phyloP scores from a whole-genome alignment of 2,113 vertebrate species.

The Charina bottae region DNA sequence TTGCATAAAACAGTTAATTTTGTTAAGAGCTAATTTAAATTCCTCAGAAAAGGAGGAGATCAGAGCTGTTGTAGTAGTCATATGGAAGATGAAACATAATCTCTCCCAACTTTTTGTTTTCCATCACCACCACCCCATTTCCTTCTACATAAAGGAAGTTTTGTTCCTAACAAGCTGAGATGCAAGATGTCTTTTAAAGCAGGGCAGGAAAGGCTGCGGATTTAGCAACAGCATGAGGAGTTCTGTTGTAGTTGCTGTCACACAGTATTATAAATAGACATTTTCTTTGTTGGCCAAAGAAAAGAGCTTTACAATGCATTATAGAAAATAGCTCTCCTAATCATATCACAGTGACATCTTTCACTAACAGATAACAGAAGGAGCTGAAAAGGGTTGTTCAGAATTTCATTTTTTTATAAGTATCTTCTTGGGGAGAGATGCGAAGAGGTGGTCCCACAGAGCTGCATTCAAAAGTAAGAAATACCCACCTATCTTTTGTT shows the following conservation, averaged over 20 bases:
- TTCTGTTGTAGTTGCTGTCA: constrained; percentile 39
- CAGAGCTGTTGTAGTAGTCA: constrained; percentile 56
- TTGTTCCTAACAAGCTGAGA: constrained; percentile 57
- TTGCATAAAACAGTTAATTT: constrained; percentile 69
- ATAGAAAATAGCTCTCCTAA: constrained; percentile 26
- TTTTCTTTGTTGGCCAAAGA: constrained; percentile 59
- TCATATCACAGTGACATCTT: constrained; percentile 38
- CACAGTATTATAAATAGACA: constrained; percentile 49
- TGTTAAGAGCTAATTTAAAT: constrained; percentile 70
- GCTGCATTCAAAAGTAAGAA: background rate
- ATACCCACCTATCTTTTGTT: background rate
- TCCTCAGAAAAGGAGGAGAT: constrained; percentile 66
- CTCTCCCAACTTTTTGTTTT: constrained; percentile 58
- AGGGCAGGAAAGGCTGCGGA: constrained; percentile 43
- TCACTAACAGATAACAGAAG: constrained; percentile 6
- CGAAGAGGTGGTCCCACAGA: background rate
- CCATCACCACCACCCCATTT: background rate
- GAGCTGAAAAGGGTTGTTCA: background rate
- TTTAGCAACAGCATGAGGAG: constrained; percentile 44
- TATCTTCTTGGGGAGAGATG: background rate
- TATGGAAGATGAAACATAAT: constrained; percentile 68
- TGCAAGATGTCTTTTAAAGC: constrained; percentile 51
- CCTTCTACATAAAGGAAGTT: constrained; percentile 58
- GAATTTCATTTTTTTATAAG: constrained; percentile 18
- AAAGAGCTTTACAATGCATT: constrained; percentile 48